Evolutionary conservation across 2,113 vertebrate species (phyloP).

Genomic region (Puffinus mauretanicus): DNA sequence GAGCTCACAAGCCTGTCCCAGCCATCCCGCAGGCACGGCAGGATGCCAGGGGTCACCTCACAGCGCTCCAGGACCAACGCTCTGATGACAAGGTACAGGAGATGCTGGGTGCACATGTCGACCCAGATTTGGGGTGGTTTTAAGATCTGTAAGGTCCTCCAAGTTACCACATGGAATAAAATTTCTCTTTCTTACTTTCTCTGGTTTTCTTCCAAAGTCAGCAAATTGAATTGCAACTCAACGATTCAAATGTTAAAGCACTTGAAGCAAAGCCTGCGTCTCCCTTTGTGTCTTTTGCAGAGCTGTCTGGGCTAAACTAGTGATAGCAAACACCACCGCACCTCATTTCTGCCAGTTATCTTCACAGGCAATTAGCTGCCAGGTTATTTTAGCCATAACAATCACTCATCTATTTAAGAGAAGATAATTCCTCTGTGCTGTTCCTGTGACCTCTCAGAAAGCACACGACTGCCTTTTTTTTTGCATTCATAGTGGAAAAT

Average conservation of each 20-base stretch:
- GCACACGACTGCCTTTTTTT: accelerated
- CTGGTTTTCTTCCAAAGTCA: neutral
- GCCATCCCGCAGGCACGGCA: neutral
- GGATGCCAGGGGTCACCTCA: accelerated
- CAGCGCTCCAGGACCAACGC: neutral
- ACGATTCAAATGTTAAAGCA: neutral
- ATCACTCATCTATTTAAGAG: neutral
- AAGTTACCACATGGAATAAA: neutral
- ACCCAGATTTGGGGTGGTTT: neutral
- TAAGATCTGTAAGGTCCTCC: neutral
- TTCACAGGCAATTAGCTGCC: neutral
- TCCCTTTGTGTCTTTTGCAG: neutral
- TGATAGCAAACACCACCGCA: neutral
- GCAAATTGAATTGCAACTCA: neutral
- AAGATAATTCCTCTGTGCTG: neutral
- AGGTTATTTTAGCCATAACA: neutral
- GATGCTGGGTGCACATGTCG: accelerated
- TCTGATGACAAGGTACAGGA: neutral
- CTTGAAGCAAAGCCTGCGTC: neutral
- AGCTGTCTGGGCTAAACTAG: neutral
- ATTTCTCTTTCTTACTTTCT: neutral
- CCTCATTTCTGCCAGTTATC: neutral
- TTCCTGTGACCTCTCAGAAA: neutral
- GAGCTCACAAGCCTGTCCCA: neutral
- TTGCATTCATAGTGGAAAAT: neutral